Conservation (phyloP, 2,113 vertebrate genomes). For the Butorides virescens region DNA sequence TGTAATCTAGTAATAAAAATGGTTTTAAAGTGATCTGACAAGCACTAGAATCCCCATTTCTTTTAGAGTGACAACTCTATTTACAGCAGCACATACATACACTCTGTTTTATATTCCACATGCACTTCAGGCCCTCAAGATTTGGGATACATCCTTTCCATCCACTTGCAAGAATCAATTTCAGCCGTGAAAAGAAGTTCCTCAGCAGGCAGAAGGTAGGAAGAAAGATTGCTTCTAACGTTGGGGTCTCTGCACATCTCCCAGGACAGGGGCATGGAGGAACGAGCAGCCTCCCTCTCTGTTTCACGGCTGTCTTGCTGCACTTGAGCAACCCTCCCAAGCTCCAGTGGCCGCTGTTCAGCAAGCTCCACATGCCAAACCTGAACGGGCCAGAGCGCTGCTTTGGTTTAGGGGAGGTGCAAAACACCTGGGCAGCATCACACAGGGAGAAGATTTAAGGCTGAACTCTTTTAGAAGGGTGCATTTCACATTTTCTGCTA, state of each 20-base stretch:
- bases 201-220: background rate
- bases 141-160: constrained; percentile 13
- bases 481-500: background rate
- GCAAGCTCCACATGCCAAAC: background rate
- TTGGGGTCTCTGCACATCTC: background rate
- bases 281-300: background rate
- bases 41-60: constrained; percentile 36
- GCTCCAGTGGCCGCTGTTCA: background rate
- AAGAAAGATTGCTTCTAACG: background rate
- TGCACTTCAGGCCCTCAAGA: background rate
- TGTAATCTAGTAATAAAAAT: constrained; percentile 65
- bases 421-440: background rate
- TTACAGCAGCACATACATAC: background rate
- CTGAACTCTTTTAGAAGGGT: background rate
- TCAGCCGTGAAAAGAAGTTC: background rate
- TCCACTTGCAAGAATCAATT: background rate
- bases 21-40: constrained; percentile 62
- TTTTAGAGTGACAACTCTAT: constrained; percentile 54
- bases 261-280: background rate
- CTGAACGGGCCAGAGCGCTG: background rate
- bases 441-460: background rate
- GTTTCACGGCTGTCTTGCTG: background rate
- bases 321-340: background rate
- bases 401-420: background rate
- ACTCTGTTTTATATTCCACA: background rate